Base-by-base conservation (phyloP, 2,888 invertebrate genomes). In the Diploptera punctata region DNA sequence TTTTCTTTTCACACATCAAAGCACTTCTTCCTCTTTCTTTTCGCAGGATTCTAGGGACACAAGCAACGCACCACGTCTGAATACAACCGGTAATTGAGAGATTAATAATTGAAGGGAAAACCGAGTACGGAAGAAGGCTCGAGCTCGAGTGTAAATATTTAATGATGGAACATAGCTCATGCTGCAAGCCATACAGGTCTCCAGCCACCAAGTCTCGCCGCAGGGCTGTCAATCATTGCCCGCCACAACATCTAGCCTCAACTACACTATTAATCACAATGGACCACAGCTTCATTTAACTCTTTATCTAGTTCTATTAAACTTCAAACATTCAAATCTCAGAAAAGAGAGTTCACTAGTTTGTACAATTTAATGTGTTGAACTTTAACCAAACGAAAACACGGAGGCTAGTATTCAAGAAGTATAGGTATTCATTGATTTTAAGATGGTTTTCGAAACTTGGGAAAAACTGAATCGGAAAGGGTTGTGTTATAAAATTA, bases 51-150 rank as follows among this genome's bases (percentile, higher is more conserved):
- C 29, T 21, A 26, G 31, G 18, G 31, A 61, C 29, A 61, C 31
- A 67, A 52, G 38, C 21, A n/a, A 65, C 61, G 70, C 72, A 74
- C 43, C 44, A 62, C 77, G 78, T 78, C 77, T 79, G 81, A 81
- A 82, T 81, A 80, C 81, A 81, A 80, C 82, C 82, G 81, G 83
- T 83, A 82, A 83, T 83, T 83, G 82, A 81, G 79, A 81, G 82
- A 82, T 83, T 83, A 83, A 83, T 83, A 83, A 82, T 83, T 83
- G 82, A 83, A 81, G 80, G 79, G 79, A 78, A 79, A 80, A 80
- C 79, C 76, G 77, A 77, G 69, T 26, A 33, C 69, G 54, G 68
- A 54, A 54, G 54, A 70, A 77, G 77, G 76, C 76, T 68, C 78
- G 77, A 77, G 77, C 78, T 74, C 74, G 77, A 77, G 74, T 70